Conservation (phyloP, 2,113 vertebrate genomes). For the Petaurus breviceps region DNA sequence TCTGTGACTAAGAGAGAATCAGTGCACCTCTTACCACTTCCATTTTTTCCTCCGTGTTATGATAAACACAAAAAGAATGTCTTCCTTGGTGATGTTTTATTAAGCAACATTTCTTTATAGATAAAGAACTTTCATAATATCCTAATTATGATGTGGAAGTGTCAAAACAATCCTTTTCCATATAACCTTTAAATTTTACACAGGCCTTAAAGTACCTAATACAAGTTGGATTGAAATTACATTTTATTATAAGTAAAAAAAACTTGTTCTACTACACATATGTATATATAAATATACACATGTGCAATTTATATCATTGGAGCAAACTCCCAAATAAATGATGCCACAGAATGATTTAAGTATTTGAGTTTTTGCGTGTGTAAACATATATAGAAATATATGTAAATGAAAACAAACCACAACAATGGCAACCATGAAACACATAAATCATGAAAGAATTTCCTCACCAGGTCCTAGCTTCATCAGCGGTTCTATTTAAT, state of each 20-base stretch:
- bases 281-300: conserved; percentile 29
- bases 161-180: conserved; percentile 42
- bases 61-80: conserved; percentile 38
- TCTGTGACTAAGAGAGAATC: conserved; percentile 20
- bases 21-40: conserved; percentile 34
- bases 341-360: not conserved
- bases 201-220: conserved; percentile 30
- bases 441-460: conserved; percentile 40
- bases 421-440: conserved; percentile 3
- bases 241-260: conserved; percentile 47
- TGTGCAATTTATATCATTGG: not conserved
- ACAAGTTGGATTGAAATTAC: conserved; percentile 19
- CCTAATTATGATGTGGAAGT: not conserved
- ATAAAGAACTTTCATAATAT: not conserved
- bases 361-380: not conserved
- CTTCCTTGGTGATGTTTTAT: not conserved
- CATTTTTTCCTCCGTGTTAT: not conserved
- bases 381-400: not conserved
- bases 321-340: not conserved
- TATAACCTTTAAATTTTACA: conserved; percentile 46
- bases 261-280: not conserved
- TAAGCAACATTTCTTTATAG: not conserved
- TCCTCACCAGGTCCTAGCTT: not conserved
- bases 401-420: not conserved
- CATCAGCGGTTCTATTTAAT: conserved; percentile 43